Evolutionary conservation across 2,113 vertebrate genomes (phyloP).

Genomic region (Pardalotus punctatus): DNA sequence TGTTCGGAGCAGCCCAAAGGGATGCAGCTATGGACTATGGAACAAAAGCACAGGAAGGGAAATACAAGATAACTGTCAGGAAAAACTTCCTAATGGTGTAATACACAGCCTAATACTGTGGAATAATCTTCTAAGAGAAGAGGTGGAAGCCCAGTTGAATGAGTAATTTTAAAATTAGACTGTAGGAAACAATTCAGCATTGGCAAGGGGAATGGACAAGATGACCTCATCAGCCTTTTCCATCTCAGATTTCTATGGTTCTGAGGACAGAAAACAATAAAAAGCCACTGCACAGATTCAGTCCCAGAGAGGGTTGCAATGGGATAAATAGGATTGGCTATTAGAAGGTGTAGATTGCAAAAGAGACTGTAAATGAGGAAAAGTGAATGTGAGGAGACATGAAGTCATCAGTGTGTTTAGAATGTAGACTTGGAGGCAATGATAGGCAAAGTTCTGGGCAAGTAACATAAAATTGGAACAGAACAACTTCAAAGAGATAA

Average conservation of each 20-base stretch:
- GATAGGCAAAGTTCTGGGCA: background rate
- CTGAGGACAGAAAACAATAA: conserved; percentile 42
- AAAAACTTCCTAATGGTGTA: conserved; percentile 23
- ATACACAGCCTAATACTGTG: conserved; percentile 30
- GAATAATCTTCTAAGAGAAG: conserved; percentile 44
- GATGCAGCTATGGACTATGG: background rate
- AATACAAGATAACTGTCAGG: conserved; percentile 26
- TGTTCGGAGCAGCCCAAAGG: background rate
- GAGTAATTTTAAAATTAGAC: conserved; percentile 59
- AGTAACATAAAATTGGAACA: background rate
- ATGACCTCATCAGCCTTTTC: conserved; percentile 55
- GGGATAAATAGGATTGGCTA: background rate
- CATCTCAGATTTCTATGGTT: conserved; percentile 52
- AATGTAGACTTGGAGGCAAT: background rate
- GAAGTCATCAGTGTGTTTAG: background rate
- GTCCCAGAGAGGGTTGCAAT: background rate
- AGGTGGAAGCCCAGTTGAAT: conserved; percentile 14
- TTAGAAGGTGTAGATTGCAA: background rate
- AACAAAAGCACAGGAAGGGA: conserved; percentile 44
- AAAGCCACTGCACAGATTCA: conserved; percentile 23
- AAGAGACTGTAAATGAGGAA: background rate
- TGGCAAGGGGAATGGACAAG: conserved; percentile 42
- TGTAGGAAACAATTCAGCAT: conserved; percentile 35
- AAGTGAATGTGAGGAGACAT: background rate
- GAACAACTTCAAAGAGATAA: background rate